Evolutionary conservation across 2,888 invertebrate species (phyloP), one percentile per base, ranked within the genome.

Genomic region (Scaptomyza flava): DNA sequence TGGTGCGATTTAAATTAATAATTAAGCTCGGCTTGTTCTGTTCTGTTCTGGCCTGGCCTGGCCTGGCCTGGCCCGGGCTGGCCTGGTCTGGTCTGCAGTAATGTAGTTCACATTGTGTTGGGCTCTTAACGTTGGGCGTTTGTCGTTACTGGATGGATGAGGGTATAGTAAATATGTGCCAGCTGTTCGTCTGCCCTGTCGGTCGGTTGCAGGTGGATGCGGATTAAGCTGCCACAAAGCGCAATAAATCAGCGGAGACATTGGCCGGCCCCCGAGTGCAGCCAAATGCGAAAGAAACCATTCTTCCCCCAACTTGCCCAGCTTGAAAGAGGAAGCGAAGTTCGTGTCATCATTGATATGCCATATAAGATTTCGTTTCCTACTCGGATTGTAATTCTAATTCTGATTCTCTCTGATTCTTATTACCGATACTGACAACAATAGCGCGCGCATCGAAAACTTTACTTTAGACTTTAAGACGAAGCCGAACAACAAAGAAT

Each of bases 1-100:
- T 88, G 88, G 79, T 73, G 77, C 86, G 86, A 81, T 87, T 85
- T 87, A 85, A 87, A 87, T 84, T 86, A 86, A 88, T 88, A 85
- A 87, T 85, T 82, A 86, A 80, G 63, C 64, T 45, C 27, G 51
- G 62, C 64, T 66, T 56, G 62, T 14, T 42, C 60, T 56, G 48
- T 33, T 7, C 60, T 46, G 46, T 36, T 7, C 59, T 56, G 41
- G 38, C 8, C 7, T 1, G n/a, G n/a, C n/a, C 2, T 7, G 7
- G 36, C 2, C 64, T 6, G 27, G 27, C 43, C 33, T 43, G 64
- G n/a, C n/a, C n/a, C n/a, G n/a, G n/a, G n/a, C n/a, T n/a, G n/a
- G n/a, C 59, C 53, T 53, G 50, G 38, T 9, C 52, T 33, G 23
- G 23, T 45, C 50, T 47, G 33, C 17, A 17, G 17, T 23, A 23